Evolutionary conservation across 2,888 invertebrate genomes (phyloP).

Genomic region (Petrophora chlorosata): DNA sequence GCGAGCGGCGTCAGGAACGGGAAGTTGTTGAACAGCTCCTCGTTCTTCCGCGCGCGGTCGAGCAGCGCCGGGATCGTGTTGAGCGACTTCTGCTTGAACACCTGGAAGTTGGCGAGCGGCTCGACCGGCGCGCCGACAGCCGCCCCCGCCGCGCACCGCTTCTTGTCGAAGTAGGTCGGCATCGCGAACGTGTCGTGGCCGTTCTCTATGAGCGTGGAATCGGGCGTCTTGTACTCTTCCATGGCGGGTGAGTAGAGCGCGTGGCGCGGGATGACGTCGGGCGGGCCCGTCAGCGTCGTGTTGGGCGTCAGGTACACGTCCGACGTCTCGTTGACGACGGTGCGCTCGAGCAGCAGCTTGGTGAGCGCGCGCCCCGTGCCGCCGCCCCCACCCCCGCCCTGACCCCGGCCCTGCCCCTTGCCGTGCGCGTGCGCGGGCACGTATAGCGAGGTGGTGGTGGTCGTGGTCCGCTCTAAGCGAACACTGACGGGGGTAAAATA

Average conservation of each 20-base stretch:
- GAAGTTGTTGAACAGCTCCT: conserved; percentile 81
- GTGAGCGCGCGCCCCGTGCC: conserved; percentile 35
- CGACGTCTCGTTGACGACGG: conserved; percentile 52
- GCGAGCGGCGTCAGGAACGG: conserved; percentile 85
- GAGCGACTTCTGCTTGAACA: conserved; percentile 77
- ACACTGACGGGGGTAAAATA: conserved; percentile 53
- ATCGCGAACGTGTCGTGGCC: conserved; percentile 65
- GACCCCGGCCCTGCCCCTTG: conserved; percentile 54
- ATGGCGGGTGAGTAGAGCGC: conserved; percentile 51
- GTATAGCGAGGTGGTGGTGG: conserved; percentile 52
- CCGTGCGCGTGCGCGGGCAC: conserved; percentile 51
- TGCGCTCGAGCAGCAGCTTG: conserved; percentile 61
- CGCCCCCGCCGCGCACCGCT: conserved; percentile 62
- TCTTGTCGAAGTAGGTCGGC: conserved; percentile 78
- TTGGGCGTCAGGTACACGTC: conserved; percentile 69
- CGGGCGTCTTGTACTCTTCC: conserved; percentile 65
- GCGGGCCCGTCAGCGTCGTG: conserved; percentile 59
- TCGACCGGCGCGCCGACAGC: conserved; percentile 59
- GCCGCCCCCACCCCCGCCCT: conserved; percentile 53
- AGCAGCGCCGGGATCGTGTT: conserved; percentile 74
- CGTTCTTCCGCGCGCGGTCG: conserved; percentile 60
- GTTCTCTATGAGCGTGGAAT: conserved; percentile 42
- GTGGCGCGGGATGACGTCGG: conserved; percentile 66
- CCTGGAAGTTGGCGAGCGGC: conserved; percentile 74
- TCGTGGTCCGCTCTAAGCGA: conserved; percentile 58